Evolutionary conservation across 2,888 invertebrate species (phyloP).

Genomic region (Glyphotaelius pellucidus): DNA sequence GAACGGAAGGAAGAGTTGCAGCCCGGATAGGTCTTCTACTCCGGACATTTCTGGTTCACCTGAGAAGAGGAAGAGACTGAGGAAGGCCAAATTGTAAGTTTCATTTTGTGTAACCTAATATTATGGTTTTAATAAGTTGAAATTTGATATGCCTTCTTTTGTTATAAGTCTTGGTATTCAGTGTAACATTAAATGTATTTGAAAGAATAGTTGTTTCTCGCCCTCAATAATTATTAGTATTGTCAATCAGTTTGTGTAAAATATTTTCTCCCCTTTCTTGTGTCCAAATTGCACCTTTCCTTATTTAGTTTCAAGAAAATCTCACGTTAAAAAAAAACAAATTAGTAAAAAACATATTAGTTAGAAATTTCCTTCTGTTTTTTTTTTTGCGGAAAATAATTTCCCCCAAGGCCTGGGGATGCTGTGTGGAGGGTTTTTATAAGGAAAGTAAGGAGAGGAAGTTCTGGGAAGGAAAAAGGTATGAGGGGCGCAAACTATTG

Average conservation of each 20-base stretch:
- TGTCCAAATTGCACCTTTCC: background rate
- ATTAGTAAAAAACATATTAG: background rate
- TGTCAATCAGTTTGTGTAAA: background rate
- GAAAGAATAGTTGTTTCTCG: background rate
- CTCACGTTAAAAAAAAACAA: background rate
- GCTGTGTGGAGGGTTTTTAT: too few species aligned
- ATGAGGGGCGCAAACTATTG: too few species aligned
- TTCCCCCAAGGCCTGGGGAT: too few species aligned
- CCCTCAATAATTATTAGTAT: background rate
- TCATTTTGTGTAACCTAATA: background rate
- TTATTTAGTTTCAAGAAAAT: background rate
- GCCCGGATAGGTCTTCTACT: conserved; percentile 62
- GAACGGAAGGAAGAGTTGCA: conserved; percentile 59
- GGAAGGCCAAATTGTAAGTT: conserved; percentile 64
- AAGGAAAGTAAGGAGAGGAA: too few species aligned
- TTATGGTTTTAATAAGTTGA: background rate
- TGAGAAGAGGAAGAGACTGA: conserved; percentile 61
- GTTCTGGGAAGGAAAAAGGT: too few species aligned
- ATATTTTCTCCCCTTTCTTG: background rate
- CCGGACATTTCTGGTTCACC: conserved; percentile 58
- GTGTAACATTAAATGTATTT: background rate
- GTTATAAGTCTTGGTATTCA: background rate
- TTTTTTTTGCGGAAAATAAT: too few species aligned
- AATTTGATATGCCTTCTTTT: background rate
- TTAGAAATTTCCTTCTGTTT: background rate